These are phyloP conservation scores for Tyrannus savana DNA, from an alignment of 2,113 vertebrate genomes.

Conservation along the genomic window DNA sequence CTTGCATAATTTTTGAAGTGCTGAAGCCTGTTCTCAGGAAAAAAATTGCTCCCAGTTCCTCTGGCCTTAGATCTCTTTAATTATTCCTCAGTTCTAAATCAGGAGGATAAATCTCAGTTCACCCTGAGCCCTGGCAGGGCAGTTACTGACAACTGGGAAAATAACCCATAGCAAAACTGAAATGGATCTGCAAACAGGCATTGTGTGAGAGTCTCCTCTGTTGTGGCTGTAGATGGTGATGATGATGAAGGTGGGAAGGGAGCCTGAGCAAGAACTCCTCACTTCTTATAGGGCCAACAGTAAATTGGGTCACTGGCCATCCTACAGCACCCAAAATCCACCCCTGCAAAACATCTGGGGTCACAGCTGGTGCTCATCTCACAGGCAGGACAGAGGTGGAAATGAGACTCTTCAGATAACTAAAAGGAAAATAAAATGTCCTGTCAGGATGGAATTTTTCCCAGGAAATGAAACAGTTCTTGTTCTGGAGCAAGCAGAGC, in stretches of 20 bases:
- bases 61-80: not conserved
- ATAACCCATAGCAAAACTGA: not conserved
- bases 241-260: not conserved
- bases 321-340: rapidly evolving
- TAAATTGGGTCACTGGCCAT: not conserved
- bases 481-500: not conserved
- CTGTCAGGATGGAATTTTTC: not conserved
- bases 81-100: not conserved
- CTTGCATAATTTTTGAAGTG: not conserved
- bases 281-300: not conserved
- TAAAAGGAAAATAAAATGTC: not conserved
- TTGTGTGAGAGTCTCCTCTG: rapidly evolving
- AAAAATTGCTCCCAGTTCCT: not conserved
- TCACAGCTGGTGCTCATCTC: not conserved
- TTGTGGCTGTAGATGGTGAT: not conserved
- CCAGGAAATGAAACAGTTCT: not conserved
- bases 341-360: not conserved
- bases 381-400: too few species aligned
- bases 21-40: not conserved
- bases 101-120: not conserved
- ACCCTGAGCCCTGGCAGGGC: not conserved
- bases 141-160: not conserved
- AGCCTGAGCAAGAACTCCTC: not conserved
- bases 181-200: not conserved
- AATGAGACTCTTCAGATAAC: not conserved